Evolutionary conservation across 1,140 invertebrate genomes (phyloP).

Genomic region (Hirudo medicinalis): DNA sequence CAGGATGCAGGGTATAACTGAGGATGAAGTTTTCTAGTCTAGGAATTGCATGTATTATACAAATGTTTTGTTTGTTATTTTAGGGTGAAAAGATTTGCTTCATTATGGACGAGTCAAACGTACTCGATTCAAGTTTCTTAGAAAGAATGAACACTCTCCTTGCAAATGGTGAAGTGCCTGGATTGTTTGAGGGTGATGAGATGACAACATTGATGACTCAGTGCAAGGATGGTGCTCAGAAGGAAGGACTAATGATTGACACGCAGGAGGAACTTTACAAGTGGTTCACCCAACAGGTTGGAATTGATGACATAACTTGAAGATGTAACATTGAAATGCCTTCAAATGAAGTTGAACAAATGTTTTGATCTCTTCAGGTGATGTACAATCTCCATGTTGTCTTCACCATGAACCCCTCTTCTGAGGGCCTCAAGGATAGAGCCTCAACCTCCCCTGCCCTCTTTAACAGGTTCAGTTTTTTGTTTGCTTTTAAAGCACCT

Average conservation of each 20-base stretch:
- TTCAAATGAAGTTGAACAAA: neutral
- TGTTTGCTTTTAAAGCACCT: neutral
- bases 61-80: neutral
- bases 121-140: conserved; percentile 92
- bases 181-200: conserved; percentile 63
- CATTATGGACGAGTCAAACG: conserved; percentile 97
- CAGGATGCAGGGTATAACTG: conserved; percentile 65
- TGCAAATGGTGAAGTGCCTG: conserved; percentile 82
- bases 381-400: conserved; percentile 98
- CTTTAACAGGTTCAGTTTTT: conserved; percentile 65
- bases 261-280: conserved; percentile 97
- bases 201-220: conserved; percentile 98
- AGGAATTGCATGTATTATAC: neutral
- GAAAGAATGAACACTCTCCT: conserved; percentile 97
- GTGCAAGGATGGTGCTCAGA: conserved; percentile 94
- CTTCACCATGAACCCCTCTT: conserved; percentile 99
- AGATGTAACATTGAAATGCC: neutral
- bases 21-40: neutral
- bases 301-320: neutral
- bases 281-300: conserved; percentile 77
- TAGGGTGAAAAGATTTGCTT: conserved; percentile 94
- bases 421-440: conserved; percentile 90
- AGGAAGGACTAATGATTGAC: conserved; percentile 95
- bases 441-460: conserved; percentile 95
- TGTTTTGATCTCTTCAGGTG: conserved; percentile 51